These are phyloP conservation scores for Sapayoa aenigma DNA, from an alignment of 2,113 vertebrate genomes.

Conservation along the genomic window DNA sequence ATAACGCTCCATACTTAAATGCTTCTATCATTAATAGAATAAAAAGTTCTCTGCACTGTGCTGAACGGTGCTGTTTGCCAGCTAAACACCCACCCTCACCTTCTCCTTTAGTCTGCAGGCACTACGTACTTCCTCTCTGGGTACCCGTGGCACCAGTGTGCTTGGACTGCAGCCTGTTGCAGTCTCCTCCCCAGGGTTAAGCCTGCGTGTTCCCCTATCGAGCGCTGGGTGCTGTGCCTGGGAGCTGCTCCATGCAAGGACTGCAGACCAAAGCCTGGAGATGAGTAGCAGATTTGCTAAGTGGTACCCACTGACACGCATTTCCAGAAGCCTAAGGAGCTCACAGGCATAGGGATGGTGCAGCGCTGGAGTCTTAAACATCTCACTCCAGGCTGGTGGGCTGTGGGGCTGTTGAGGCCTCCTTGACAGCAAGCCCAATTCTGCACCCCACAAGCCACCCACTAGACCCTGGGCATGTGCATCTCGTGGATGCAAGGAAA, in stretches of 20 bases:
- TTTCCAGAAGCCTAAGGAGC: background rate
- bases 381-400: background rate
- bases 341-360: rapidly evolving
- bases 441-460: background rate
- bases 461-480: too few relatives aligned
- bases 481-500: rapidly evolving
- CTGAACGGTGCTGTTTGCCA: background rate
- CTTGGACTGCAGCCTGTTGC: background rate
- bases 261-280: rapidly evolving
- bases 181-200: background rate
- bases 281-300: background rate
- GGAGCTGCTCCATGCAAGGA: background rate
- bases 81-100: rapidly evolving
- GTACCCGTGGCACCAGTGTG: background rate
- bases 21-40: background rate
- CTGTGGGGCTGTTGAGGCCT: background rate
- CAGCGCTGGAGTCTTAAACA: background rate
- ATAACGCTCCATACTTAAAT: background rate
- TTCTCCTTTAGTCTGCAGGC: background rate
- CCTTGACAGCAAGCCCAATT: background rate
- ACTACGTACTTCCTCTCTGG: background rate
- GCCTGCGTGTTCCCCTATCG: rapidly evolving
- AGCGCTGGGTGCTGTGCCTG: rapidly evolving
- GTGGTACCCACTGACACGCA: rapidly evolving
- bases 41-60: background rate